Conservation (phyloP, 2,797 vertebrate genomes). For the Acanthiza pusilla region DNA sequence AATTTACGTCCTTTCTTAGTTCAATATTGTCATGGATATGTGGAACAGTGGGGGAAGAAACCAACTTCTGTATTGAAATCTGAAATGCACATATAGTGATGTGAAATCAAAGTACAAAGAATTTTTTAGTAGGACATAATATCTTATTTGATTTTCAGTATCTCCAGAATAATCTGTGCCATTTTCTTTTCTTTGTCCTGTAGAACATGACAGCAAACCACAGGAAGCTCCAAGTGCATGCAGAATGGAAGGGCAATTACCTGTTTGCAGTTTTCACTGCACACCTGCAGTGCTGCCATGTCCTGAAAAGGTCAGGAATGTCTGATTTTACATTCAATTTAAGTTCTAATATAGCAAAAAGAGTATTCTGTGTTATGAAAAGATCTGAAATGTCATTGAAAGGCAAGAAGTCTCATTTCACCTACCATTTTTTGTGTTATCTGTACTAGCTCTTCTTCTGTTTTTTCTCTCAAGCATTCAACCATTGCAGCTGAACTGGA, state of each 20-base stretch:
- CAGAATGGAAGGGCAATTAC: not conserved
- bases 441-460: constrained; percentile 25
- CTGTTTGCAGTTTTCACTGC: not conserved
- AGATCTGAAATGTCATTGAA: not conserved
- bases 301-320: not conserved
- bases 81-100: not conserved
- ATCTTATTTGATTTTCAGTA: not conserved
- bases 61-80: not conserved
- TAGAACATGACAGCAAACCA: not conserved
- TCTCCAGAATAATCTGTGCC: not conserved
- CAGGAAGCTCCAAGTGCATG: not conserved
- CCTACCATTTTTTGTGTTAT: not conserved
- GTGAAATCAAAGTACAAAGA: too few relatives aligned
- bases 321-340: not conserved
- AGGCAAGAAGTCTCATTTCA: not conserved
- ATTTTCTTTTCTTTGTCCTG: not conserved
- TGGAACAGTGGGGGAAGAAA: not conserved
- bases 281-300: not conserved
- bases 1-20: not conserved
- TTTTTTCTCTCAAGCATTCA: constrained; percentile 49
- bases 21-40: too few relatives aligned
- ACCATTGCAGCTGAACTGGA: constrained; percentile 47
- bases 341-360: not conserved
- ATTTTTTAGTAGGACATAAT: not conserved
- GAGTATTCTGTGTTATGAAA: not conserved